Percentiles rank a stretch among this genome's conserved stretches.
Conservation (phyloP, 2,797 vertebrate genomes). For the Poliocrania exsul region DNA sequence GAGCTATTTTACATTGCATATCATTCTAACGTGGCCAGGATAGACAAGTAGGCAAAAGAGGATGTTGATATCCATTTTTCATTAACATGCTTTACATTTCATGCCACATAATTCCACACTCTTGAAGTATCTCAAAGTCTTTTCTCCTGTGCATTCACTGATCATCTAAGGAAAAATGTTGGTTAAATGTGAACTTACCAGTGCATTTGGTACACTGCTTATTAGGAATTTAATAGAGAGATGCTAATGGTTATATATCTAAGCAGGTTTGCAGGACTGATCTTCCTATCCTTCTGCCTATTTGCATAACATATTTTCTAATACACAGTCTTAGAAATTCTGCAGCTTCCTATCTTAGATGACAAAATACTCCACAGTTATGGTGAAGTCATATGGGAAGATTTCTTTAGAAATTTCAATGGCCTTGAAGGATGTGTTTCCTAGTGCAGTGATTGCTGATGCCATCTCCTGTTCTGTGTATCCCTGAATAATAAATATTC, state of each 20-base stretch:
- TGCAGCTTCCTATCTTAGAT: background rate
- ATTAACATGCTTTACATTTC: background rate
- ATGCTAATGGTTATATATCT: background rate
- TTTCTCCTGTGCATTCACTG: background rate
- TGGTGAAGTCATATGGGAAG: background rate
- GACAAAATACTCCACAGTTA: background rate
- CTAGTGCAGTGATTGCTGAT: background rate
- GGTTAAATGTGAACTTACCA: background rate
- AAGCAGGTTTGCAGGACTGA: background rate
- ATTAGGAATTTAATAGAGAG: background rate
- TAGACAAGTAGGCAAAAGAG: background rate
- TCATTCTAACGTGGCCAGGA: background rate
- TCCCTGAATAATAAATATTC: background rate
- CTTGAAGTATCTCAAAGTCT: background rate
- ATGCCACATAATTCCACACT: background rate
- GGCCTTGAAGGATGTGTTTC: background rate
- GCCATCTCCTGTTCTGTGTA: background rate
- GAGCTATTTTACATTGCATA: background rate
- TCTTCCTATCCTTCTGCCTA: background rate
- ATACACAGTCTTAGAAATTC: background rate
- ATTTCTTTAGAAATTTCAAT: background rate
- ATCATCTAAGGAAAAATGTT: background rate
- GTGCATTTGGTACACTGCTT: background rate
- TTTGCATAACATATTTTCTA: background rate
- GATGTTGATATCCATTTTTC: background rate